Evolutionary conservation across 2,797 vertebrate genomes (phyloP).

Genomic region (Sebastes matsubarae): DNA sequence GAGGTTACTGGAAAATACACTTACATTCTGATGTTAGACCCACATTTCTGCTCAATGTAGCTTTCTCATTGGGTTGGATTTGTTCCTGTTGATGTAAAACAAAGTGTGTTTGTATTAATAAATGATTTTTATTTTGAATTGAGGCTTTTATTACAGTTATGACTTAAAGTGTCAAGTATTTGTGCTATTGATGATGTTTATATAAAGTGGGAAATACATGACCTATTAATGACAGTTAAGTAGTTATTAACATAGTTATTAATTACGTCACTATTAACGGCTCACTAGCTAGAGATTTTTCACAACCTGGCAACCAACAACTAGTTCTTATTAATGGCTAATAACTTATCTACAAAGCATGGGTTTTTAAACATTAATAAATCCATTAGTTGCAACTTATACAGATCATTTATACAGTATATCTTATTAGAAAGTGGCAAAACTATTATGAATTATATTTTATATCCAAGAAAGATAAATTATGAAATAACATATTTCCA

Average conservation of each 20-base stretch:
- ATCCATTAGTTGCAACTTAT: neutral
- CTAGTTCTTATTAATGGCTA: too few species aligned
- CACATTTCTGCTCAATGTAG: slow-evolving; percentile 61
- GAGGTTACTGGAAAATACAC: slow-evolving; percentile 55
- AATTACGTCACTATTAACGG: neutral
- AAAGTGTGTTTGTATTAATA: slow-evolving; percentile 81
- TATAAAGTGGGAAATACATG: neutral
- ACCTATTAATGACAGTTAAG: neutral
- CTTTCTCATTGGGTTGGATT: slow-evolving; percentile 54
- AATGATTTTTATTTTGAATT: slow-evolving; percentile 82
- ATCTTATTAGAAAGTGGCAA: neutral
- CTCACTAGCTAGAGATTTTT: neutral
- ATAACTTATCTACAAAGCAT: too few species aligned
- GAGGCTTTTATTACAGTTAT: slow-evolving; percentile 4
- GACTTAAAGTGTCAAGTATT: neutral
- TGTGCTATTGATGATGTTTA: neutral
- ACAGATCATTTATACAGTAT: neutral
- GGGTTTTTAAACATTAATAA: neutral
- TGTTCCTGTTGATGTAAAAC: slow-evolving; percentile 72
- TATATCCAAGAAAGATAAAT: neutral
- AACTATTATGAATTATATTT: neutral
- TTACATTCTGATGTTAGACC: slow-evolving; percentile 53
- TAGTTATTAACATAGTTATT: neutral
- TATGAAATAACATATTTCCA: neutral
- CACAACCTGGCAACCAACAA: neutral